A percentile compares a stretch with the other conserved stretches of the same genome.
These are phyloP conservation scores for Heliornis fulica DNA, from an alignment of 2,113 vertebrate species.

Conservation along the genomic window DNA sequence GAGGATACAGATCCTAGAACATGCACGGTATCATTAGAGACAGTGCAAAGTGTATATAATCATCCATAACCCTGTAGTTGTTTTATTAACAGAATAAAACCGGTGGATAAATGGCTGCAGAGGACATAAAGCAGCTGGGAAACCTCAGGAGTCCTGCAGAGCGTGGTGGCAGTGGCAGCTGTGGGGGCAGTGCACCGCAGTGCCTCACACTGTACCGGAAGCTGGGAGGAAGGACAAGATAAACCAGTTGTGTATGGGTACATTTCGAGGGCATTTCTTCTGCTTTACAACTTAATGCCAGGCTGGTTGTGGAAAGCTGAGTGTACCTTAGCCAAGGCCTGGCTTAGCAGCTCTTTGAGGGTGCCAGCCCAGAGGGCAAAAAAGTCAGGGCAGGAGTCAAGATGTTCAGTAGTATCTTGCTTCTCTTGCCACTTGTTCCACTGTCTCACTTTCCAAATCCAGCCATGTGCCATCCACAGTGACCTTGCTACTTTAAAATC, in stretches of 20 bases:
- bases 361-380: not conserved
- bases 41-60: not conserved
- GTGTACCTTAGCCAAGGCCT: not conserved
- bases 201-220: not conserved
- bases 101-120: not conserved
- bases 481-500: not conserved
- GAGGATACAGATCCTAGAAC: not conserved
- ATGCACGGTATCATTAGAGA: not conserved
- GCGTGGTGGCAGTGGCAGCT: not conserved
- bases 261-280: not conserved
- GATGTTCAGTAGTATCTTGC: not conserved
- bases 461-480: not conserved
- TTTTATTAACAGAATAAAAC: not conserved
- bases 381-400: not conserved
- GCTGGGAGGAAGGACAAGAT: not conserved
- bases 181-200: accelerated
- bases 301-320: not conserved
- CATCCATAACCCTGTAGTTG: not conserved
- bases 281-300: not conserved
- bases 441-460: not conserved
- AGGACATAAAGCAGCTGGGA: not conserved
- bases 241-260: not conserved
- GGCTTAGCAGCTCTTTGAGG: not conserved
- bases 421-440: not conserved
- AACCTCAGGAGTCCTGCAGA: not conserved